Percentiles rank a stretch among this genome's conserved stretches.
These are phyloP conservation scores for Dasypus novemcinctus DNA, from an alignment of 2,113 vertebrate genomes.

Conservation along the genomic window DNA sequence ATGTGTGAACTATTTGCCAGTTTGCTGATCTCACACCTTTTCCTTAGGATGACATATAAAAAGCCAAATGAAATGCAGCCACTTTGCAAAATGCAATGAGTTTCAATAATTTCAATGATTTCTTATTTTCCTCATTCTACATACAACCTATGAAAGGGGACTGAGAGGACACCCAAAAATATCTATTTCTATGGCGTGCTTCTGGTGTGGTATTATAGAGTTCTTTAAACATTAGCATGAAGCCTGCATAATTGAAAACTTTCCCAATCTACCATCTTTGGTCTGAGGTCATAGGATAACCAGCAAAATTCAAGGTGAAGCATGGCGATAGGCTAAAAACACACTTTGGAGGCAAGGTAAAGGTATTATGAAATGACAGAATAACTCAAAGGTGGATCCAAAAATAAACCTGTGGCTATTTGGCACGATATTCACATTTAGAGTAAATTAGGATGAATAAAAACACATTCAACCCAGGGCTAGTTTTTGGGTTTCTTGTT, in stretches of 20 bases:
- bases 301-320: not conserved
- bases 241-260: not conserved
- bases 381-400: not conserved
- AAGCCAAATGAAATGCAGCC: constrained; percentile 6
- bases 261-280: not conserved
- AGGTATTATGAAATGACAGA: not conserved
- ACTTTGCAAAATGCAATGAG: not conserved
- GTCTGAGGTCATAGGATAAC: not conserved
- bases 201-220: not conserved
- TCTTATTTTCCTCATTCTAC: not conserved
- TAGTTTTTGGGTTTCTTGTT: not conserved
- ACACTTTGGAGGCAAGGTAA: not conserved
- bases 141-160: not conserved
- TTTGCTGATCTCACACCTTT: not conserved
- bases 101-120: not conserved
- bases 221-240: not conserved
- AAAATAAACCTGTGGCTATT: rapidly evolving
- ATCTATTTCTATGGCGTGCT: not conserved
- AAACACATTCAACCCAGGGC: not conserved
- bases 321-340: not conserved
- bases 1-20: not conserved
- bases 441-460: not conserved
- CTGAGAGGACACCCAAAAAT: not conserved
- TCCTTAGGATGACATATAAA: not conserved
- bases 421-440: not conserved